Percentiles rank a stretch among this genome's conserved stretches.
Conservation (phyloP, 92 coral and sea anemone species). For the Isaurus tuberculatus region DNA sequence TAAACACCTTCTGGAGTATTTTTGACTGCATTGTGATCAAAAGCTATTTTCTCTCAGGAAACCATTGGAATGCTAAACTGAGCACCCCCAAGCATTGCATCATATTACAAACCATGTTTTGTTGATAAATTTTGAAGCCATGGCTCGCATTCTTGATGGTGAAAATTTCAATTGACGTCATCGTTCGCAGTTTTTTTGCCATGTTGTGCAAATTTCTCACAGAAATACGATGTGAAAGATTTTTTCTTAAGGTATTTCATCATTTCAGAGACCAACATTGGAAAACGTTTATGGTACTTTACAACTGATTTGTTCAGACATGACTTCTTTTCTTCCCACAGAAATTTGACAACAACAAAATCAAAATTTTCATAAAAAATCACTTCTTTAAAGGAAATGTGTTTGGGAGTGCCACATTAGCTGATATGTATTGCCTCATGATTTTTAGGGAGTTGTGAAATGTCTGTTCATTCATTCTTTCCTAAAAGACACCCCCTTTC, state of each 20-base stretch:
- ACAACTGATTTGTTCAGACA: not conserved
- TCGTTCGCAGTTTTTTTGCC: not conserved
- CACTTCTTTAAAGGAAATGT: not conserved
- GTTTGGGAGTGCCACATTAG: not conserved
- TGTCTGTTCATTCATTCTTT: not conserved
- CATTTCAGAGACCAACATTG: not conserved
- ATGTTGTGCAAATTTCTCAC: not conserved
- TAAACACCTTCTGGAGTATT: not conserved
- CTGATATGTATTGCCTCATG: not conserved
- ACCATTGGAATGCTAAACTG: not conserved
- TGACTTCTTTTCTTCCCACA: not conserved
- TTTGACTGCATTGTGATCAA: not conserved
- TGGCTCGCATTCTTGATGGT: not conserved
- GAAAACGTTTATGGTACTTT: not conserved
- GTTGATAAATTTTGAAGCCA: too few species aligned
- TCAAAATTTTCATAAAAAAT: not conserved
- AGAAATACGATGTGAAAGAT: not conserved
- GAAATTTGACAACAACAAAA: not conserved
- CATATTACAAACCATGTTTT: too few species aligned
- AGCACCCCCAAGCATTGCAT: not conserved
- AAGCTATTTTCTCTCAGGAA: slow-evolving; percentile 1
- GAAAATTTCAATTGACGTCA: not conserved
- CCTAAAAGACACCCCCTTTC: not conserved
- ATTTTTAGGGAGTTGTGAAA: not conserved
- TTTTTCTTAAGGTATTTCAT: not conserved